A percentile compares a stretch with the other conserved stretches of the same genome.
phyloP scores from a whole-genome alignment of 2,797 vertebrate genomes.

The Sebastes glaucus region DNA sequence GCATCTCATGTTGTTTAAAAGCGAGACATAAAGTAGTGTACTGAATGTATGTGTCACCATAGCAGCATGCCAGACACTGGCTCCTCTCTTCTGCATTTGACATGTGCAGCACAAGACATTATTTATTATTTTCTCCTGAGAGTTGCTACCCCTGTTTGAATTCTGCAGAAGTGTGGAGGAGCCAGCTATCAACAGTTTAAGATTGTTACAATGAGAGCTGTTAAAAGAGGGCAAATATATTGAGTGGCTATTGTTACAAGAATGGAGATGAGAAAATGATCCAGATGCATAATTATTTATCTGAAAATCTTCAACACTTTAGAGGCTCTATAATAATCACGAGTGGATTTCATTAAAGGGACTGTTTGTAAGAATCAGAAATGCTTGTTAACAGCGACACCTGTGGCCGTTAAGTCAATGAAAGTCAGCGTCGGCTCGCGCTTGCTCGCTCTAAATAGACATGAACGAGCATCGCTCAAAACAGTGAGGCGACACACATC shows the following conservation, averaged over 20 bases:
- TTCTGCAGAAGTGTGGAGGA: neutral
- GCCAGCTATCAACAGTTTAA: neutral
- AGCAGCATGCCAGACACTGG: neutral
- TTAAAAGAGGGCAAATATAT: neutral
- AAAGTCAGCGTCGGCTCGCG: no score
- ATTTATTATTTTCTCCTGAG: neutral
- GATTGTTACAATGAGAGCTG: neutral
- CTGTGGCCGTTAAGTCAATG: no score
- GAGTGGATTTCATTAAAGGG: neutral
- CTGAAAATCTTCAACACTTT: neutral
- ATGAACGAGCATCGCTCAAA: no score
- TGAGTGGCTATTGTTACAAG: neutral
- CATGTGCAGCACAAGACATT: neutral
- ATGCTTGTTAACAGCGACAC: no score
- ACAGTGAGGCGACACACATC: no score
- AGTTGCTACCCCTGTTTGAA: neutral
- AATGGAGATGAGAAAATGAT: neutral
- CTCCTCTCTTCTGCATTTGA: neutral
- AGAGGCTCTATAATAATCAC: neutral
- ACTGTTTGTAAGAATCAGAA: no score
- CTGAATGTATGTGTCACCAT: neutral
- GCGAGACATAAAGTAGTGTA: neutral
- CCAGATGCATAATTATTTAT: neutral
- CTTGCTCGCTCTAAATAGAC: no score
- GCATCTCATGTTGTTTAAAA: neutral